Percentiles rank a stretch among this genome's conserved stretches.
These are phyloP conservation scores for Labroides dimidiatus DNA, from an alignment of 2,797 vertebrate genomes.

Conservation along the genomic window DNA sequence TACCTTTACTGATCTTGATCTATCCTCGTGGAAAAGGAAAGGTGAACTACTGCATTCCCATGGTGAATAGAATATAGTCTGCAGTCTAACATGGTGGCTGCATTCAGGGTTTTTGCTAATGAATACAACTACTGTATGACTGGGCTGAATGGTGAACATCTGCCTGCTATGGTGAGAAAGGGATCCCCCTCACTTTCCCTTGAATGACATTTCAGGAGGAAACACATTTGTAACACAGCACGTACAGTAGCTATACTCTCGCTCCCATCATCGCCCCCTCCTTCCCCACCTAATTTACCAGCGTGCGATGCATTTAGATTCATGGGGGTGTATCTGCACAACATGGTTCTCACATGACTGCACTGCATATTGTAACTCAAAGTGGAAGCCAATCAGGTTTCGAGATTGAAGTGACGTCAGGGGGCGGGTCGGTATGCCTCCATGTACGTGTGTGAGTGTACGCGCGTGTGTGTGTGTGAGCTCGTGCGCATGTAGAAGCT, in stretches of 20 bases:
- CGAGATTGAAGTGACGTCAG: constrained; percentile 59
- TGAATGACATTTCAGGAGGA: constrained; percentile 76
- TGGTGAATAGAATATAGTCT: neutral
- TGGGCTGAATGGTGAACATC: neutral
- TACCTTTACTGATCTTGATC: neutral
- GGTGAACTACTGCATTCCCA: neutral
- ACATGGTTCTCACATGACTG: constrained; percentile 75
- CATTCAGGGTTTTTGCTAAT: neutral
- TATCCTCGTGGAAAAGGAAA: neutral
- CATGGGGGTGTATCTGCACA: constrained; percentile 63
- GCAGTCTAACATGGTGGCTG: neutral
- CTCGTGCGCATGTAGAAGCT: constrained; percentile 47
- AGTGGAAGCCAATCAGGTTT: constrained; percentile 78
- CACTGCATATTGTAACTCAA: constrained; percentile 57
- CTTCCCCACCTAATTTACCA: constrained; percentile 57
- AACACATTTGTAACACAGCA: constrained; percentile 73
- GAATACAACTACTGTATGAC: neutral
- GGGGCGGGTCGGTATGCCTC: constrained; percentile 61
- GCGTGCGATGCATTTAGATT: constrained; percentile 72
- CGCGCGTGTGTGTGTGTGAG: constrained; percentile 42
- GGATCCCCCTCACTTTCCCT: constrained; percentile 50
- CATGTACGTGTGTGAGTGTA: constrained; percentile 7
- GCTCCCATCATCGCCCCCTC: constrained; percentile 1
- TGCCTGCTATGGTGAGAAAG: constrained; percentile 17
- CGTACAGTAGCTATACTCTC: constrained; percentile 73